Percentiles rank a stretch among this genome's conserved stretches.
Conservation (phyloP, 2,113 vertebrate genomes). For the Boulengeromyrus knoepffleri region DNA sequence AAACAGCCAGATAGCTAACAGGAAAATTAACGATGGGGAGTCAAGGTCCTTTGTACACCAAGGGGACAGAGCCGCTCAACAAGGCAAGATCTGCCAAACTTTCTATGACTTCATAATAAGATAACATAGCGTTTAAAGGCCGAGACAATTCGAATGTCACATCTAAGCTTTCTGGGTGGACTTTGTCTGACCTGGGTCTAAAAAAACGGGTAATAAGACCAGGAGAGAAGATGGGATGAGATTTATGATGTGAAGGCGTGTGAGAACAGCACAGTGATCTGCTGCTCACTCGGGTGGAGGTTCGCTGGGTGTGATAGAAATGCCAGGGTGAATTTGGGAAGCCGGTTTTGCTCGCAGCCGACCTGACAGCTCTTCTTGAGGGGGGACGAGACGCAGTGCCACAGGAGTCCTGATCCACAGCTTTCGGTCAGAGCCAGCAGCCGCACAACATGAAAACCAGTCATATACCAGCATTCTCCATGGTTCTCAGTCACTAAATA, state of each 20-base stretch:
- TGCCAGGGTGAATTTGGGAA: not conserved
- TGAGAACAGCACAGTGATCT: not conserved
- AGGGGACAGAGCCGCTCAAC: not conserved
- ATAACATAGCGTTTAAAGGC: not conserved
- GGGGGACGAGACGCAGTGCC: not conserved
- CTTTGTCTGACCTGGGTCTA: not conserved
- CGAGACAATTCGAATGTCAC: not conserved
- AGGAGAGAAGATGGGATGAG: not conserved
- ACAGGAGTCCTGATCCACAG: not conserved
- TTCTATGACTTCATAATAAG: not conserved
- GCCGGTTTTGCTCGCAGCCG: not conserved
- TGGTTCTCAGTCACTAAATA: not conserved
- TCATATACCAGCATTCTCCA: not conserved
- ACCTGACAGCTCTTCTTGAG: not conserved
- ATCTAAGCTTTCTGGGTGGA: not conserved
- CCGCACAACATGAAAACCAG: not conserved
- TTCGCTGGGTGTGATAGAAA: not conserved
- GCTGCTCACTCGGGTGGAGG: not conserved
- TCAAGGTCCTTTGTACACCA: not conserved
- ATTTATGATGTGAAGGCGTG: not conserved
- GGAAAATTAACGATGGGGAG: not conserved
- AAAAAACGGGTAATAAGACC: not conserved
- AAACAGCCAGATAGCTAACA: not conserved
- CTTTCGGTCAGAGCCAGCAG: not conserved
- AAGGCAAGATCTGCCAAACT: not conserved